Evolutionary conservation across 53 echinoderm and acorn worm species (phyloP), one percentile per base, ranked within the genome.

Genomic region (Paracentrotus lividus): DNA sequence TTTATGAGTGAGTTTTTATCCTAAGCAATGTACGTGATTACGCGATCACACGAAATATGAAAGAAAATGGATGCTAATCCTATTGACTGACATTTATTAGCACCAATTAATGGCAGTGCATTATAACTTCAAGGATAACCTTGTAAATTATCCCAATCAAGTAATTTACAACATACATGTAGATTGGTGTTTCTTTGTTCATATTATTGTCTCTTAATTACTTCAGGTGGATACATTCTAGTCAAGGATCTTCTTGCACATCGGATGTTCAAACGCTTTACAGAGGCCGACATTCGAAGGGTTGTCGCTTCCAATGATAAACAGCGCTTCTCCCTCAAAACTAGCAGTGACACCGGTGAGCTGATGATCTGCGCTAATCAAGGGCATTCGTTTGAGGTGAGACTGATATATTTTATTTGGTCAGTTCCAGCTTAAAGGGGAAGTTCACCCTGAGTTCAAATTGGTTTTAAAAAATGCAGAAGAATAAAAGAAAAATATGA

Each of bases 341-440:
- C 77, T 29, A 57, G 94, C 55, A 68, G 93, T 27, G 88, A 59
- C 27, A 95, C 88, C 14, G 93, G 94, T 32, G 72, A 90, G 66
- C 65, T 94, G n/a, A 94, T 97, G 78, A 95, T 98, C 34, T 94
- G 96, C 93, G 98, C 98, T 8, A 98, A 98, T 94, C 98, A 98
- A 56, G 98, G 98, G 1, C 98, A 98, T 88, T 95, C 96, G 42
- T 94, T 96, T 85, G 53, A 69, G 75, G 97, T 97, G 27, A 91
- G 95, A 81, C 29, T 33, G 14, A 21, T 61, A 24, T 88, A 81
- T 8, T 14, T 68, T 14, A 33, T n/a, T 31, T n/a, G n/a, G n/a
- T n/a, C n/a, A n/a, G n/a, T n/a, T n/a, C n/a, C n/a, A n/a, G n/a
- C n/a, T n/a, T n/a, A n/a, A n/a, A n/a, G n/a, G n/a, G n/a, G n/a